Evolutionary conservation across 2,888 invertebrate genomes (phyloP), one percentile per base, ranked within the genome.

Genomic region (Polyommatus iphigenia): DNA sequence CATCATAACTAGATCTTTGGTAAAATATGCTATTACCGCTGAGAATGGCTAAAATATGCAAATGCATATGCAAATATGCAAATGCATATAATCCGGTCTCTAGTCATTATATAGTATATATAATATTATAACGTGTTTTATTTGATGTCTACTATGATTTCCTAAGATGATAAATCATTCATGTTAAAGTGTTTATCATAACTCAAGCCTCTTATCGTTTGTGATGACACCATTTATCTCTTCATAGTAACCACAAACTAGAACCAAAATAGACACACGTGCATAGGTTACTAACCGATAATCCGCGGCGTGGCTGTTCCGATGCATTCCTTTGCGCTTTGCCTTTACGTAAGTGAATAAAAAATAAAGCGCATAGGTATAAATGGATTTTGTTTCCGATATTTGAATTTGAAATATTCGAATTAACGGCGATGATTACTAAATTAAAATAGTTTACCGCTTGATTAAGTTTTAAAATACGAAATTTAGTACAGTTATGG

Each of bases 231-330:
- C 20, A n/a, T 41, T 72, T 41, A 36, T 32, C 13, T 46, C 57
- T 24, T 72, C 29, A 7, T 36, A 72, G 72, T 18, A 18, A 57
- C 57, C 36, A 72, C 54, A 15, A 24, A 57, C 57, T 32, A 71
- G 32, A 54, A 41, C 24, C 24, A 73, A 79, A 79, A 71, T 71
- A 79, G 71, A 76, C n/a, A 24, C 71, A 76, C 50, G 71, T 76
- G 81, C 80, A 78, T 78, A 81, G 87, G 85, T 87, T 86, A 80
- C 80, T 82, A 87, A 83, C 87, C 87, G 88, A 89, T 90, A 90
- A 90, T 89, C 88, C 82, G 36, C 82, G 36, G 41, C 72, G 80
- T 78, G 76, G 72, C 78, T 81, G 81, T 82, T 79, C 83, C 83
- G 84, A 82, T 84, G 84, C 80, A 76, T 77, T 78, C 76, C 67